Evolutionary conservation across 2,888 invertebrate species (phyloP).

Genomic region (Trichopoda pennipes): DNA sequence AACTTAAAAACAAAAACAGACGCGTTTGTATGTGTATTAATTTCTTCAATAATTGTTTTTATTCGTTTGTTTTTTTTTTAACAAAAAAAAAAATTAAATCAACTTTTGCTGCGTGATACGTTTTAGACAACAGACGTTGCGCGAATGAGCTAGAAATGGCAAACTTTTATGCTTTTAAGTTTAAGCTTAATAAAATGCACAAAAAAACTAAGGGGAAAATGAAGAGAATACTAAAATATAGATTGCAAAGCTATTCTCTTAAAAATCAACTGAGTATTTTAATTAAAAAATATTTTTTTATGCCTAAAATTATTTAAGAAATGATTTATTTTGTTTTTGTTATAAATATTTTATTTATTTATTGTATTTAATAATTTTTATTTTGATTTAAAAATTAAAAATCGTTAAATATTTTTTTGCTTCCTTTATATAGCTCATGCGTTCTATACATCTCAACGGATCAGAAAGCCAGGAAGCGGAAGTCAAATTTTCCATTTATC

Average conservation of each 20-base stretch:
- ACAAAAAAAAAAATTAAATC: slow-evolving; percentile 3
- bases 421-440: too few species aligned
- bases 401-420: too few species aligned
- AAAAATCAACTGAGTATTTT: not conserved
- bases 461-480: too few species aligned
- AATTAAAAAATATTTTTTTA: not conserved
- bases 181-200: slow-evolving; percentile 40
- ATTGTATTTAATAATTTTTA: not conserved
- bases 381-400: not conserved
- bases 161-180: slow-evolving; percentile 65
- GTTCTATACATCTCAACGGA: too few species aligned
- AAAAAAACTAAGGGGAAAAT: not conserved
- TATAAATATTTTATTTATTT: not conserved
- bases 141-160: slow-evolving; percentile 73
- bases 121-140: slow-evolving; percentile 72
- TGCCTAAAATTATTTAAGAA: too few species aligned
- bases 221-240: not conserved
- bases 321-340: too few species aligned
- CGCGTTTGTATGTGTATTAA: slow-evolving; percentile 54
- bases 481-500: too few species aligned
- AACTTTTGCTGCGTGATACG: slow-evolving; percentile 65
- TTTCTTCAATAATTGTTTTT: slow-evolving; percentile 48
- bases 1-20: slow-evolving; percentile 62
- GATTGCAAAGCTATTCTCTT: not conserved
- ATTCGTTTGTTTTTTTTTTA: slow-evolving; percentile 2